Evolutionary conservation across 2,797 vertebrate species (phyloP), one percentile per base, ranked within the genome.

Genomic region (Myotis daubentonii): DNA sequence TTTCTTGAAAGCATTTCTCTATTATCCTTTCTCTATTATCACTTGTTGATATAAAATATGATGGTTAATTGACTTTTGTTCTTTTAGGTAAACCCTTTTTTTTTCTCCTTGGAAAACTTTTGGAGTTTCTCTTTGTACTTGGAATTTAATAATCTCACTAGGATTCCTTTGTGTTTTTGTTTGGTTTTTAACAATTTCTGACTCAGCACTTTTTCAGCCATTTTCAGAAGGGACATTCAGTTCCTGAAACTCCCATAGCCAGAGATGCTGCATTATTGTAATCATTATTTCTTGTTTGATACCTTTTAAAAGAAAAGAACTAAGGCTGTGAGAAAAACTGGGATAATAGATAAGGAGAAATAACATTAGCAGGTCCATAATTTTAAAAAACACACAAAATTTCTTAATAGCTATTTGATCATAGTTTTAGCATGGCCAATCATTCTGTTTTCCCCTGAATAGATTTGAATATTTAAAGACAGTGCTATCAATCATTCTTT

Each of bases 211-310:
- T 95, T 60, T 30, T 55, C n/a, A 75, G 74, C 60, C 75, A 65
- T 94, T 96, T 96, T 83, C 70, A 93, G 78, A 91, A 94, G 57
- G n/a, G 20, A 66, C 30, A 74, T 79, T 84, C 7, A 60, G 19
- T 44, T 90, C 60, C 22, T 94, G 79, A 88, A 75, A 7, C 17
- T 95, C 20, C 92, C 33, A 70, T 49, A 85, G 33, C 25, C 89
- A 91, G 57, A 90, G 41, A 71, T 71, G 87, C 41, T 79, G 38
- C 91, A 70, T 80, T 89, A 93, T 89, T 93, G 30, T 4, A 55
- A 51, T 92, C 23, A 55, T 82, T 86, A 23, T 83, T 83, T 87
- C 72, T 92, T 84, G 30, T 44, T 65, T 66, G 44, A 70, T 51
- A 93, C 12, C 22, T 62, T 82, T 91, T 36, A 68, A 92, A 74